Percentiles rank a stretch among this genome's conserved stretches.
These are phyloP conservation scores for Drosophila littoralis DNA, from an alignment of 1,140 invertebrate species.

Conservation along the genomic window DNA sequence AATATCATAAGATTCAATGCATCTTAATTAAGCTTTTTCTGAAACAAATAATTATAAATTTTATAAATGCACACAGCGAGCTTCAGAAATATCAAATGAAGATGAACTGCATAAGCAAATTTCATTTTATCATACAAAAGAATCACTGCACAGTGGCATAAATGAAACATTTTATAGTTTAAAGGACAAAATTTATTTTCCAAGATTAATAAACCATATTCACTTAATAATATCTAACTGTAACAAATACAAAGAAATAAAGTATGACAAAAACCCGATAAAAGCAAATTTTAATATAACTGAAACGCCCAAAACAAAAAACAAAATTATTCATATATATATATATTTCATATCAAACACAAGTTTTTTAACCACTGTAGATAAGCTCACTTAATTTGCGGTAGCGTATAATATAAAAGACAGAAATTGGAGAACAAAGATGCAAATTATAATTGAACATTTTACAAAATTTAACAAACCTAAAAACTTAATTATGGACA, in stretches of 20 bases:
- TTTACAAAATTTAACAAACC: too few relatives aligned
- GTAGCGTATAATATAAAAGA: too few relatives aligned
- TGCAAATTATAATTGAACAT: too few relatives aligned
- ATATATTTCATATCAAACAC: too few relatives aligned
- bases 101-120: conserved; percentile 7
- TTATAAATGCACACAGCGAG: conserved; percentile 14
- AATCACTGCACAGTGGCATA: background rate
- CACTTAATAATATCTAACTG: conserved; percentile 1
- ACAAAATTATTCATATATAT: too few relatives aligned
- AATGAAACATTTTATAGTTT: background rate
- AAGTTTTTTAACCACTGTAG: too few relatives aligned
- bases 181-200: conserved; percentile 6
- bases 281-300: too few relatives aligned
- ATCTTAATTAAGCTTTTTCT: background rate
- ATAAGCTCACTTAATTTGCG: too few relatives aligned
- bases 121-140: background rate
- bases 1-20: conserved; percentile 2
- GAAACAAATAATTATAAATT: background rate
- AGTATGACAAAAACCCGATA: background rate
- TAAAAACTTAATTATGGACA: too few relatives aligned
- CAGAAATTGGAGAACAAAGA: too few relatives aligned
- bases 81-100: background rate
- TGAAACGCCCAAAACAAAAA: too few relatives aligned
- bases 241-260: conserved; percentile 4
- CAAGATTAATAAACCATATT: conserved; percentile 8